Evolutionary conservation across 2,113 vertebrate genomes (phyloP).

Genomic region (Lophius piscatorius): DNA sequence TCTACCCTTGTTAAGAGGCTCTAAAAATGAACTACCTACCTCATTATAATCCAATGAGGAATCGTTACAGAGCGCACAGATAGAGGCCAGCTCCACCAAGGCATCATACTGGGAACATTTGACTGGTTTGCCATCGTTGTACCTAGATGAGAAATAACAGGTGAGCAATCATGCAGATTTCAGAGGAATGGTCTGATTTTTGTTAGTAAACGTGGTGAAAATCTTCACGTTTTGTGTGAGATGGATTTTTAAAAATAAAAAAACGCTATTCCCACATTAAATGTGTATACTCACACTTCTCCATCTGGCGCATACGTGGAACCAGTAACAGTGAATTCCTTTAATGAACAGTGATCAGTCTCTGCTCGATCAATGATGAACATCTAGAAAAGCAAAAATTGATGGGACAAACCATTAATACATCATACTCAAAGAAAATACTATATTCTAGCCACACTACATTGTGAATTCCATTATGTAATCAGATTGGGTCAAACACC

Average conservation of each 20-base stretch:
- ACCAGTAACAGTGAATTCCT: conserved; percentile 93
- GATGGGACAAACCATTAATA: neutral
- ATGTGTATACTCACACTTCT: conserved; percentile 93
- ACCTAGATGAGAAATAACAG: conserved; percentile 74
- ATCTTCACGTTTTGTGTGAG: too few species aligned
- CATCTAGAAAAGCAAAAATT: conserved; percentile 82
- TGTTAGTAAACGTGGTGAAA: neutral
- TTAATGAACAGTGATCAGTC: conserved; percentile 88
- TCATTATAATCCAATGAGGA: conserved; percentile 98
- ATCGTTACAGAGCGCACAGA: conserved; percentile 98
- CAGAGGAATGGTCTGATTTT: too few species aligned
- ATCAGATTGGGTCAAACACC: too few species aligned
- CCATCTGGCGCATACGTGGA: conserved; percentile 95
- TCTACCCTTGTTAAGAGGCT: neutral
- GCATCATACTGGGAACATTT: conserved; percentile 91
- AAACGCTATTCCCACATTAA: too few species aligned
- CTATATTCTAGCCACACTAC: neutral
- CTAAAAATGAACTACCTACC: conserved; percentile 71
- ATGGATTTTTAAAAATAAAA: too few species aligned
- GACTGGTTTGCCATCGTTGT: conserved; percentile 87
- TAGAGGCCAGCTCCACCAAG: conserved; percentile 93
- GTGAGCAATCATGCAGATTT: too few species aligned
- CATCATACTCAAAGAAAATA: neutral
- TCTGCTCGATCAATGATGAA: conserved; percentile 90
- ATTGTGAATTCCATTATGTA: neutral